phyloP scores from a whole-genome alignment of 1,140 invertebrate genomes.

The Papilio xuthus region DNA sequence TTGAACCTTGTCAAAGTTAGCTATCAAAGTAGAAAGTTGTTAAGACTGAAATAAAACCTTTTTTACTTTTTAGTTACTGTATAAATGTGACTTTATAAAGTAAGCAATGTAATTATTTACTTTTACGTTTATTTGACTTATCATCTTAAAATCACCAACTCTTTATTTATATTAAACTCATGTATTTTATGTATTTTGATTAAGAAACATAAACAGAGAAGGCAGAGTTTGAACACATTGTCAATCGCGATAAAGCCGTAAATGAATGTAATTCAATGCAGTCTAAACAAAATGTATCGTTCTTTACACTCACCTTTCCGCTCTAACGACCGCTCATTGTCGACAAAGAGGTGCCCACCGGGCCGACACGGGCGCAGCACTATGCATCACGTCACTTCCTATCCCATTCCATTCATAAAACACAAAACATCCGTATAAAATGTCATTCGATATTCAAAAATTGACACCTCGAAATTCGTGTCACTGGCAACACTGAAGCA shows the following conservation, averaged over 20 bases:
- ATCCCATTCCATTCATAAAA: conserved; percentile 77
- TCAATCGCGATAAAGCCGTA: background rate
- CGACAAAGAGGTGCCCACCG: conserved; percentile 66
- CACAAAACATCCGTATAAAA: conserved; percentile 24
- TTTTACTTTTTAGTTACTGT: no score
- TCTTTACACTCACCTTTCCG: conserved; percentile 74
- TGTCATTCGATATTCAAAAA: conserved; percentile 32
- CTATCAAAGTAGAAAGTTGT: no score
- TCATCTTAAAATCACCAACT: background rate
- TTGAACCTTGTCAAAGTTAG: no score
- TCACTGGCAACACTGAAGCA: conserved; percentile 61
- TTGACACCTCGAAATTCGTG: conserved; percentile 54
- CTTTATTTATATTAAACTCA: background rate
- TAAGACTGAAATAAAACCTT: no score
- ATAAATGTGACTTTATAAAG: no score
- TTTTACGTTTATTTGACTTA: no score
- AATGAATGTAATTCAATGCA: conserved; percentile 48
- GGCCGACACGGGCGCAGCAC: conserved; percentile 68
- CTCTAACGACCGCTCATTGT: conserved; percentile 78
- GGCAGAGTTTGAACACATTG: background rate
- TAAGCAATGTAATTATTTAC: no score
- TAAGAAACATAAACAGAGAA: background rate
- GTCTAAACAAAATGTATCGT: conserved; percentile 56
- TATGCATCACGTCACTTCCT: conserved; percentile 79
- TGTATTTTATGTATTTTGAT: background rate